phyloP scores from a whole-genome alignment of 2,797 vertebrate genomes.

The Myotis findleyi region DNA sequence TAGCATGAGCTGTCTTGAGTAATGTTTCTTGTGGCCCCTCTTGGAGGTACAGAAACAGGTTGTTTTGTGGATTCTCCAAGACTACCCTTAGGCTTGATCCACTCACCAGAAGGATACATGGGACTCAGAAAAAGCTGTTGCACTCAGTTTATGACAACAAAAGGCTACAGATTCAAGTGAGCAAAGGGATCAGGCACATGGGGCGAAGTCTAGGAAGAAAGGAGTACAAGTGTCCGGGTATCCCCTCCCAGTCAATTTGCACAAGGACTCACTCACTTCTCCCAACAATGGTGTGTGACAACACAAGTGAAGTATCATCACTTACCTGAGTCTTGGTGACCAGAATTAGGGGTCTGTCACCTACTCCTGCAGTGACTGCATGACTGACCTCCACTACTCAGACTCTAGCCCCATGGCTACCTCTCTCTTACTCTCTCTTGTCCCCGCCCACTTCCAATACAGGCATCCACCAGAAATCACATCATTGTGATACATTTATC shows the following conservation, averaged over 20 bases:
- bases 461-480: neutral
- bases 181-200: neutral
- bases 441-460: neutral
- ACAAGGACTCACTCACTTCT: neutral
- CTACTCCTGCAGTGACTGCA: neutral
- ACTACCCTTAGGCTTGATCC: neutral
- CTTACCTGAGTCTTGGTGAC: neutral
- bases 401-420: neutral
- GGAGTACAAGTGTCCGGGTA: accelerated
- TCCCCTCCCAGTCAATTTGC: accelerated
- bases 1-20: neutral
- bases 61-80: neutral
- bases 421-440: neutral
- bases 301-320: neutral
- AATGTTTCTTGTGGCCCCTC: neutral
- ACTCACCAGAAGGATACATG: too few species aligned
- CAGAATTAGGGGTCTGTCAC: neutral
- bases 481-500: neutral
- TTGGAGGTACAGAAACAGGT: neutral
- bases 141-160: neutral
- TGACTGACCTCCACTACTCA: neutral
- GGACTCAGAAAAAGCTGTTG: neutral
- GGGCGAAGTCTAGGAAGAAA: neutral
- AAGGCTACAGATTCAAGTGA: neutral
- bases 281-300: neutral